Evolutionary conservation across 1,140 invertebrate genomes (phyloP), one percentile per base, ranked within the genome.

Genomic region (Vanessa tameamea): DNA sequence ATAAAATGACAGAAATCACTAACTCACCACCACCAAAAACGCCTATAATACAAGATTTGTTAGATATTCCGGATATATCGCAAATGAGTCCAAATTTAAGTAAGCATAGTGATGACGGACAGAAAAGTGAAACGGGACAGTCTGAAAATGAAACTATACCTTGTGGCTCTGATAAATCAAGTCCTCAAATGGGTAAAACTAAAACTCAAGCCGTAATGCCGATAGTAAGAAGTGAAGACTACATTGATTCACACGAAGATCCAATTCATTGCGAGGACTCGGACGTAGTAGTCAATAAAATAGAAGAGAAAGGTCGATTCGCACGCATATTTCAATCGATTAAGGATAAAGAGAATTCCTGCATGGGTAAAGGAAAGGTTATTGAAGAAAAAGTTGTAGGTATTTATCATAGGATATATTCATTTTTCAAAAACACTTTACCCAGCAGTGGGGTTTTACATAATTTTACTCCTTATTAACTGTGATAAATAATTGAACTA

Each of bases 121-220:
- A 92, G 69, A 92, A 91, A 73, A 92, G 89, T 78, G 87, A 89
- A 31, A 82, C 72, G 15, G 88, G 87, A 7, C 87, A 92, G 47
- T 93, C 92, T 20, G 92, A 93, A 77, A 93, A 93, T 70, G 92
- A 93, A 76, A 93, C 92, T 5, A 93, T 93, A 65, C 84, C 89
- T 8, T 93, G 92, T 77, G 88, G 84, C 3, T 93, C 92, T 0
- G 89, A 91, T 53, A 93, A 92, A 73, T 92, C 90, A 15, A 93
- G 90, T 72, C 91, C 92, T 14, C 88, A 88, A 66, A 71, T 80
- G 8, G 89, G 82, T 2, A 91, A 90, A 78, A 84, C 83, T 15
- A 93, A 93, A 75, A 93, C 90, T 15, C 92, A 93, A 79, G 92
- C 92, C 7, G 92, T 93, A 8, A 87, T 93, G 80, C 92, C 92